A percentile compares a stretch with the other conserved stretches of the same genome.
These are phyloP conservation scores for Phanerotoma sp. DNA, from an alignment of 2,888 invertebrate genomes.

Conservation along the genomic window DNA sequence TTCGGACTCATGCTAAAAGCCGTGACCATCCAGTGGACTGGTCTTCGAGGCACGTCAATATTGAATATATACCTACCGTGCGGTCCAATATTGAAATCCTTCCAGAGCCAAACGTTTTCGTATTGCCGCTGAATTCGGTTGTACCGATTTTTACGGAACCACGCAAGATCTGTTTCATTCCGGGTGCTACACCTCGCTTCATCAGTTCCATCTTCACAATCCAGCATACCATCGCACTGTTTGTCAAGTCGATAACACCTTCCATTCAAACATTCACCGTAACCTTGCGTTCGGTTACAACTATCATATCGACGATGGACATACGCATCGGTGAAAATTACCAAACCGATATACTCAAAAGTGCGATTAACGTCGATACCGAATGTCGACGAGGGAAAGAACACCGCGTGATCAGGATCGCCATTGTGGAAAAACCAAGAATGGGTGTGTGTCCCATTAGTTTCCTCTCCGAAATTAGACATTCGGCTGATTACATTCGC, in stretches of 20 bases:
- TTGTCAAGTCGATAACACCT: conserved; percentile 75
- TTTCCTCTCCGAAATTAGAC: conserved; percentile 82
- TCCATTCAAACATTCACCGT: conserved; percentile 78
- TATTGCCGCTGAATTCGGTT: conserved; percentile 88
- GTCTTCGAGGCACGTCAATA: conserved; percentile 78
- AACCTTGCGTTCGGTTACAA: conserved; percentile 75
- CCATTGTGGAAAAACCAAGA: conserved; percentile 85
- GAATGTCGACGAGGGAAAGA: conserved; percentile 86
- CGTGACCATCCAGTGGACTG: conserved; percentile 91
- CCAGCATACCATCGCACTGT: conserved; percentile 74
- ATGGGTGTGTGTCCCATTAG: conserved; percentile 82
- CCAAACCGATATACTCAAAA: conserved; percentile 84
- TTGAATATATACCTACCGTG: conserved; percentile 88
- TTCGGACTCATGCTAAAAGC: conserved; percentile 88
- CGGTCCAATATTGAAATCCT: conserved; percentile 89
- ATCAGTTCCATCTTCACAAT: conserved; percentile 86
- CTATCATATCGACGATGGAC: conserved; percentile 67
- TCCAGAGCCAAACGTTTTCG: conserved; percentile 95
- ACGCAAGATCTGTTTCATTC: conserved; percentile 68
- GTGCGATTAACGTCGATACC: conserved; percentile 94
- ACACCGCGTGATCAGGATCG: conserved; percentile 80
- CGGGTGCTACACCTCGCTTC: conserved; percentile 74
- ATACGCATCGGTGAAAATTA: conserved; percentile 88
- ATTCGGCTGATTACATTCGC: conserved; percentile 85
- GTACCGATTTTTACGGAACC: conserved; percentile 81